These are phyloP conservation scores for Euplexia lucipara DNA, from an alignment of 2,888 invertebrate genomes.

Conservation along the genomic window DNA sequence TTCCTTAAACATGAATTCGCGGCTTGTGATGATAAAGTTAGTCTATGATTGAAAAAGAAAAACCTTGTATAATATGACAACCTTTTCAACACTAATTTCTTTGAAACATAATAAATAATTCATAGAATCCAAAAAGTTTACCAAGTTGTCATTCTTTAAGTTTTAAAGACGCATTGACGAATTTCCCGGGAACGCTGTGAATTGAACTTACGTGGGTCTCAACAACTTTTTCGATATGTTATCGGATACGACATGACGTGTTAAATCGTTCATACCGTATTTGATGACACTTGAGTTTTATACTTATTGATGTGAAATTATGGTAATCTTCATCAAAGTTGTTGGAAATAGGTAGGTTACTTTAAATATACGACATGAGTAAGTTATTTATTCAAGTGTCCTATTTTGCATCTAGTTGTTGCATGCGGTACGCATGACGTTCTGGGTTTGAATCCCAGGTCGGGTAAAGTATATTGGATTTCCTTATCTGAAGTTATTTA, in stretches of 20 bases:
- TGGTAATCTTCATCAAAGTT: neutral
- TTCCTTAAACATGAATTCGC: slow-evolving; percentile 8
- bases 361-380: too few relatives aligned
- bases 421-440: too few relatives aligned
- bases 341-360: too few relatives aligned
- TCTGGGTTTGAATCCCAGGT: too few relatives aligned
- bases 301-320: slow-evolving; percentile 19
- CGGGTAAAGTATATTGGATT: too few relatives aligned
- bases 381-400: too few relatives aligned
- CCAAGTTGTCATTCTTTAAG: slow-evolving; percentile 73
- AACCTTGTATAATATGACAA: slow-evolving; percentile 60
- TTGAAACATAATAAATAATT: slow-evolving; percentile 70
- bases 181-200: slow-evolving; percentile 65
- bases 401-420: too few relatives aligned
- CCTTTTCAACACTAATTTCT: slow-evolving; percentile 68
- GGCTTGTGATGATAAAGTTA: slow-evolving; percentile 23
- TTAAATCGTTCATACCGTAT: slow-evolving; percentile 59
- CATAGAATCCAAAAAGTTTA: slow-evolving; percentile 70
- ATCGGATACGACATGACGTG: slow-evolving; percentile 69
- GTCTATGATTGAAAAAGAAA: slow-evolving; percentile 60
- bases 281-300: slow-evolving; percentile 41
- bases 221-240: slow-evolving; percentile 76
- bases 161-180: slow-evolving; percentile 68
- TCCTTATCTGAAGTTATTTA: neutral
- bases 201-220: slow-evolving; percentile 65